Evolutionary conservation across 2,888 invertebrate species (phyloP).

Genomic region (Eilema griseolum): DNA sequence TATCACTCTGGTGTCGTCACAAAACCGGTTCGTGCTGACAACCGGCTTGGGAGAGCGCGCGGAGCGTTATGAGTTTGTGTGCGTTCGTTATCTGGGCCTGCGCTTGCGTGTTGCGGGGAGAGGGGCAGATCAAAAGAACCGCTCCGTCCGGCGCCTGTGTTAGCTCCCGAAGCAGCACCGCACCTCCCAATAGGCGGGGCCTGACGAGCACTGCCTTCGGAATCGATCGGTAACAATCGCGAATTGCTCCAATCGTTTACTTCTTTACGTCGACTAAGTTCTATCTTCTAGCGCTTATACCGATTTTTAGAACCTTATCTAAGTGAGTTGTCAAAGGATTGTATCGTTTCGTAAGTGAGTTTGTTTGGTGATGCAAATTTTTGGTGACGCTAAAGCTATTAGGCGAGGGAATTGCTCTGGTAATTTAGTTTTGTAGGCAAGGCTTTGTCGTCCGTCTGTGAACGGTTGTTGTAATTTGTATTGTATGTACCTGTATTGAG

Average conservation of each 20-base stretch:
- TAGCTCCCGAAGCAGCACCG: constrained; percentile 83
- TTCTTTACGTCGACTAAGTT: constrained; percentile 61
- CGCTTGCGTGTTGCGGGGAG: constrained; percentile 71
- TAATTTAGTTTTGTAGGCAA: constrained; percentile 85
- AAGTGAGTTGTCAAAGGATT: constrained; percentile 42
- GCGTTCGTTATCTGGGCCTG: constrained; percentile 78
- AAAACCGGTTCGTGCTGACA: constrained; percentile 84
- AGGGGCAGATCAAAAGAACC: constrained; percentile 81
- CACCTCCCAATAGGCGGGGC: constrained; percentile 84
- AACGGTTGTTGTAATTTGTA: constrained; percentile 71
- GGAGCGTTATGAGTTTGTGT: constrained; percentile 84
- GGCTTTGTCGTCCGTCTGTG: constrained; percentile 75
- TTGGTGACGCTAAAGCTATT: constrained; percentile 82
- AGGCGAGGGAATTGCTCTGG: constrained; percentile 80
- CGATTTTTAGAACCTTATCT: constrained; percentile 64
- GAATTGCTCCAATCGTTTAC: constrained; percentile 67
- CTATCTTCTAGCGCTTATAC: constrained; percentile 40
- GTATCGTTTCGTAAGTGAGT: constrained; percentile 62
- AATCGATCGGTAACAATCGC: constrained; percentile 80
- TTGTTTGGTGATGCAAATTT: constrained; percentile 76
- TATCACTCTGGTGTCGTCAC: constrained; percentile 77
- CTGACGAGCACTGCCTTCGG: constrained; percentile 79
- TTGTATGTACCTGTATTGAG: constrained; percentile 59
- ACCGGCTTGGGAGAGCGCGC: constrained; percentile 84
- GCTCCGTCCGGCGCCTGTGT: constrained; percentile 78